Evolutionary conservation across 2,797 vertebrate species (phyloP).

Genomic region (Diplodus sargus): DNA sequence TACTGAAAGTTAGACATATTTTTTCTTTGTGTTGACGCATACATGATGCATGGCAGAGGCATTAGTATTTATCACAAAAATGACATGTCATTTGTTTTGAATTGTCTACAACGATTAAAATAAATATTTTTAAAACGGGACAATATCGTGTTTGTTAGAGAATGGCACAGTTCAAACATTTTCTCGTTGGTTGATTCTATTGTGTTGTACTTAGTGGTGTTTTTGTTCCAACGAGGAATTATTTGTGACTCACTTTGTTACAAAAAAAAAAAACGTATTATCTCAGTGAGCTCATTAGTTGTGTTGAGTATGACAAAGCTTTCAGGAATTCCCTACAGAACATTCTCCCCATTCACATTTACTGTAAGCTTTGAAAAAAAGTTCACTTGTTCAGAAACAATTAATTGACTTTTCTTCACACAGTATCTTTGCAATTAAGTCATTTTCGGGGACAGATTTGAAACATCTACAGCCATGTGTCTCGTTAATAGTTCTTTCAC

Average conservation of each 20-base stretch:
- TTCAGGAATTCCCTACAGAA: slow-evolving; percentile 12
- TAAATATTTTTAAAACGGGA: slow-evolving; percentile 4
- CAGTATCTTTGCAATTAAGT: not conserved
- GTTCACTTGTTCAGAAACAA: not conserved
- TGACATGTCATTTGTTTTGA: slow-evolving; percentile 4
- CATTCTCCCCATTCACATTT: slow-evolving; percentile 15
- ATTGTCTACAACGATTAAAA: not conserved
- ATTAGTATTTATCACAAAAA: not conserved
- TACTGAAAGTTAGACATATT: not conserved
- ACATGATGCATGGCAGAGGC: not conserved
- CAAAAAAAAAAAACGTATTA: slow-evolving; percentile 5
- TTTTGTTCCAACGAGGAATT: slow-evolving; percentile 22
- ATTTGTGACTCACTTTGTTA: slow-evolving; percentile 34
- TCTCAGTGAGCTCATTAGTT: slow-evolving; percentile 20
- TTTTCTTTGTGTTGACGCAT: not conserved
- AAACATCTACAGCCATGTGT: not conserved
- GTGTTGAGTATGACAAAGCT: slow-evolving; percentile 19
- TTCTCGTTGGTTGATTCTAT: slow-evolving; percentile 12
- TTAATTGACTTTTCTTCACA: slow-evolving; percentile 7
- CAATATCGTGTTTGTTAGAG: not conserved
- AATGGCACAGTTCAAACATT: slow-evolving; percentile 5
- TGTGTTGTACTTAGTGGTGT: slow-evolving; percentile 16
- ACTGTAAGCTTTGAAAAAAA: slow-evolving; percentile 20
- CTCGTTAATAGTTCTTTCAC: not conserved
- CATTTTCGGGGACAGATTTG: not conserved